These are phyloP conservation scores for Eulemur coronatus DNA, from an alignment of 2,797 vertebrate genomes.

Conservation along the genomic window DNA sequence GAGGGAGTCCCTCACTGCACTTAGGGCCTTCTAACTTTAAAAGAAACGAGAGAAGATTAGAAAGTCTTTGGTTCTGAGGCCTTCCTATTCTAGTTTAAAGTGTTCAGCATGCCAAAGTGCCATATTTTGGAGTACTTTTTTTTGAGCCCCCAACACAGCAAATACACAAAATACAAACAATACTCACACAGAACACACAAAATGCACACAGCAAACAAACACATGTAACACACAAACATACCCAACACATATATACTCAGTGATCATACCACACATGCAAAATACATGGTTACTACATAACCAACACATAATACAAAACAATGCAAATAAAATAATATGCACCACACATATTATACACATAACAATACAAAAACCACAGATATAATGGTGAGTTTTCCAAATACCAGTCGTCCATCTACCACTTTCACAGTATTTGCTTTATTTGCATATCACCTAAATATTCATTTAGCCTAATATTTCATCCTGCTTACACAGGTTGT, in stretches of 20 bases:
- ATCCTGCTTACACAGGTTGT: neutral
- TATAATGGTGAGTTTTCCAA: neutral
- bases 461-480: slow-evolving; percentile 36
- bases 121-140: no score
- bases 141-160: neutral
- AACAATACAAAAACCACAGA: neutral
- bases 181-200: neutral
- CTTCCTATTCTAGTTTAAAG: no score
- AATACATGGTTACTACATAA: neutral
- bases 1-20: no score
- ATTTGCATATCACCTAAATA: neutral
- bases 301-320: neutral
- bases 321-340: neutral
- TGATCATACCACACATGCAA: neutral
- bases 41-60: neutral
- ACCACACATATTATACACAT: neutral
- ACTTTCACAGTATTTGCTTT: neutral
- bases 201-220: neutral
- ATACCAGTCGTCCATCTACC: neutral
- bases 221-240: neutral
- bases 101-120: no score
- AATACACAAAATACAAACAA: neutral
- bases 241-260: neutral
- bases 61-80: no score
- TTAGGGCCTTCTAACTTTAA: no score